Percentiles rank a stretch among this genome's conserved stretches.
Evolutionary conservation across 2,888 invertebrate species (phyloP).

Genomic region (Apamea sordens): DNA sequence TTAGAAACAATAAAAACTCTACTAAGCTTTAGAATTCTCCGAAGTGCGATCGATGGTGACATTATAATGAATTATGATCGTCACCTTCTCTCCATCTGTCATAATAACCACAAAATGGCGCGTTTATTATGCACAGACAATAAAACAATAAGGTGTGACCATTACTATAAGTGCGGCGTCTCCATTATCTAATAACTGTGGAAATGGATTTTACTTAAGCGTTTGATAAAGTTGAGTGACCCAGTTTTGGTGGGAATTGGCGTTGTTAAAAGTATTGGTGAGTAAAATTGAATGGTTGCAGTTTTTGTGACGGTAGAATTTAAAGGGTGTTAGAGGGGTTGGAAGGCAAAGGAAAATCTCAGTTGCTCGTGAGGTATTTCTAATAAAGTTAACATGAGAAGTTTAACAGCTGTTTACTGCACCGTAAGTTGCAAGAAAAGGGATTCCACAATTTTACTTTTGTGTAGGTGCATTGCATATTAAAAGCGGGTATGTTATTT

Average conservation of each 20-base stretch:
- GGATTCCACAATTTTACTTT: not conserved
- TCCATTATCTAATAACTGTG: conserved; percentile 46
- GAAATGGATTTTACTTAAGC: conserved; percentile 54
- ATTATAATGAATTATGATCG: conserved; percentile 74
- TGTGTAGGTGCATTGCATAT: not conserved
- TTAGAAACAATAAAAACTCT: conserved; percentile 61
- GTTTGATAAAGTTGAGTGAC: conserved; percentile 54
- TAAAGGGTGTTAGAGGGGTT: not conserved
- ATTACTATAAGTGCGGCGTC: conserved; percentile 61
- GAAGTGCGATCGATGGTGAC: conserved; percentile 68
- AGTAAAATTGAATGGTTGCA: conserved; percentile 40
- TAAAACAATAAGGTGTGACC: conserved; percentile 76
- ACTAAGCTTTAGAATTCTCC: conserved; percentile 58
- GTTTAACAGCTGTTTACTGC: not conserved
- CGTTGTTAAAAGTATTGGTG: conserved; percentile 39
- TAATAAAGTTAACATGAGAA: not conserved
- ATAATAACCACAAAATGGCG: conserved; percentile 72
- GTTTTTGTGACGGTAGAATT: conserved; percentile 21
- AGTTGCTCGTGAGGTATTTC: conserved; percentile 10
- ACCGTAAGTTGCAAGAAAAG: not conserved
- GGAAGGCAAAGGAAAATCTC: not conserved
- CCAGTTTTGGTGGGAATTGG: conserved; percentile 34
- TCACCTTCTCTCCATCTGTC: conserved; percentile 73
- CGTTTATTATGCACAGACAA: conserved; percentile 77
- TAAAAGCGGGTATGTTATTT: not conserved